These are phyloP conservation scores for Sabellastarte sp. DNA, from an alignment of 2,888 invertebrate species.

Conservation along the genomic window DNA sequence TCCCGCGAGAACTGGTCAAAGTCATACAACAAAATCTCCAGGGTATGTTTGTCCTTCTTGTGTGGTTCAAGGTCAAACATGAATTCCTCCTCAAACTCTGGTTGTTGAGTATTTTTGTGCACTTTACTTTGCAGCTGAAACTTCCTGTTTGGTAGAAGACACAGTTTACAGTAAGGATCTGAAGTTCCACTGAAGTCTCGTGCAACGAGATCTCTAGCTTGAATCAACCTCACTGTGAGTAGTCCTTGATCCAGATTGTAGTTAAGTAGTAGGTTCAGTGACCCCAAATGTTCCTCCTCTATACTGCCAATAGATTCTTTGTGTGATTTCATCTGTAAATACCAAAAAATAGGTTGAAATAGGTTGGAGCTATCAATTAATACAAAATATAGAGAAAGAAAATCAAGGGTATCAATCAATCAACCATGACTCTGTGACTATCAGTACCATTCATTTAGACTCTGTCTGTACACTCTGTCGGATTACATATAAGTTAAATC, in stretches of 20 bases:
- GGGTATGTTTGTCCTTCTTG: constrained; percentile 40
- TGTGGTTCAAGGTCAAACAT: constrained; percentile 65
- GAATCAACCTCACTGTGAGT: constrained; percentile 68
- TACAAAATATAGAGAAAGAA: too few relatives aligned
- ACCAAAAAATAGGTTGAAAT: too few relatives aligned
- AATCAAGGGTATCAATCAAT: too few relatives aligned
- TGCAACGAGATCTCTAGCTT: constrained; percentile 63
- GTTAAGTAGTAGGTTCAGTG: constrained; percentile 66
- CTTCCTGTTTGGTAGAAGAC: constrained; percentile 80
- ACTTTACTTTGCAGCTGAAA: constrained; percentile 51
- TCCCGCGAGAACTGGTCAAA: constrained; percentile 69
- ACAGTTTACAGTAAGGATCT: constrained; percentile 74
- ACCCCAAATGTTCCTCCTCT: constrained; percentile 65
- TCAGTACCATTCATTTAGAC: too few relatives aligned
- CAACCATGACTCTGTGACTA: too few relatives aligned
- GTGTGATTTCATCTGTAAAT: not conserved
- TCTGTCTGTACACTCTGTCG: too few relatives aligned
- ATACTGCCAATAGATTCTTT: constrained; percentile 32
- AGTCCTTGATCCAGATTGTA: constrained; percentile 69
- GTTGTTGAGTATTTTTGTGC: constrained; percentile 69
- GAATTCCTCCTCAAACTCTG: constrained; percentile 71
- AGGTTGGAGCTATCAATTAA: too few relatives aligned
- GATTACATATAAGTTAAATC: too few relatives aligned
- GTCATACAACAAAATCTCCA: constrained; percentile 69
- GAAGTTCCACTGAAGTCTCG: constrained; percentile 48